phyloP scores from a whole-genome alignment of 2,113 vertebrate genomes.

The Phalacrocorax brasilianus region DNA sequence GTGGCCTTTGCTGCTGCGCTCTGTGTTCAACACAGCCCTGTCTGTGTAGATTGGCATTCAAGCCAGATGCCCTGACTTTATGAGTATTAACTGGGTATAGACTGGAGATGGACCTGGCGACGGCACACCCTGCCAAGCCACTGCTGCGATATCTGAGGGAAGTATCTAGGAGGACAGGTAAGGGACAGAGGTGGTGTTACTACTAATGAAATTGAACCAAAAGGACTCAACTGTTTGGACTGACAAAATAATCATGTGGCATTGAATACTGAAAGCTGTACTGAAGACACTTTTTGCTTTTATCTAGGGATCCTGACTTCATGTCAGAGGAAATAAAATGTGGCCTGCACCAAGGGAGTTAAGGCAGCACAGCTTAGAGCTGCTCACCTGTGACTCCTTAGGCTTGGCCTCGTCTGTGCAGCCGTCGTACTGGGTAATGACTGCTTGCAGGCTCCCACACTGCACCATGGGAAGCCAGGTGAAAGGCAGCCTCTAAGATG shows the following conservation, averaged over 20 bases:
- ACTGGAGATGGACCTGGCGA: not conserved
- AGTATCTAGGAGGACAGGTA: not conserved
- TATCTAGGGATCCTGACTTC: not conserved
- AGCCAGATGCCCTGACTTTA: not conserved
- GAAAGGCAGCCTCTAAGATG: not conserved
- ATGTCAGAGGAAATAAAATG: not conserved
- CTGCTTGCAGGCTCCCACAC: accelerated
- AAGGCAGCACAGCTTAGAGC: not conserved
- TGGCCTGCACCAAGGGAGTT: too few relatives aligned
- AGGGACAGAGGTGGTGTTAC: not conserved
- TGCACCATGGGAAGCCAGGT: not conserved
- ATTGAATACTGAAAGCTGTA: not conserved
- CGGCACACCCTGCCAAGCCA: not conserved
- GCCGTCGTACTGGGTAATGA: not conserved
- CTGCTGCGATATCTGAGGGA: not conserved
- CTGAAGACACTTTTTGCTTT: not conserved
- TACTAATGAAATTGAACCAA: accelerated
- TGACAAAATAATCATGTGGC: not conserved
- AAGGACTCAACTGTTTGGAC: not conserved
- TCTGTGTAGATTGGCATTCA: not conserved
- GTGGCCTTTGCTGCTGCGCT: not conserved
- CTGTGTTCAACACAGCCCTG: not conserved
- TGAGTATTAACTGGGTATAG: not conserved
- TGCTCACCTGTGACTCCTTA: not conserved
- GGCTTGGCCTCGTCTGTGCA: not conserved